phyloP scores from a whole-genome alignment of 2,888 invertebrate genomes.

The Scaptodrosophila latifasciaeformis region DNA sequence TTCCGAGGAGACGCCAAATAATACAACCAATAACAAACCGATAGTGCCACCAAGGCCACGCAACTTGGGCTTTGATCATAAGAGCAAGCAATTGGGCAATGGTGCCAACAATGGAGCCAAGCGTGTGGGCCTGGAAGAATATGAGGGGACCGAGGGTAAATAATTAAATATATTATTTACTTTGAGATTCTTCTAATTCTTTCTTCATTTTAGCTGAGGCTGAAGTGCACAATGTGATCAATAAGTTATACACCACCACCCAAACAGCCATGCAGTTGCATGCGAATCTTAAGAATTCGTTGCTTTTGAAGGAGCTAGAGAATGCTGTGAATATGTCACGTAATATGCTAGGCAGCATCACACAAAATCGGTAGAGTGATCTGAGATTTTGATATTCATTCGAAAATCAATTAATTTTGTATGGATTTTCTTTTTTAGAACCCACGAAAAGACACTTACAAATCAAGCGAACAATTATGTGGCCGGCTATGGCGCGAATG shows the following conservation, averaged over 20 bases:
- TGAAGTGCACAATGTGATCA: slow-evolving; percentile 80
- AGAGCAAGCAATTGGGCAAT: slow-evolving; percentile 62
- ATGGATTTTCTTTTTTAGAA: slow-evolving; percentile 30
- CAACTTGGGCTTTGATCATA: slow-evolving; percentile 80
- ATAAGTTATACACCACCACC: slow-evolving; percentile 75
- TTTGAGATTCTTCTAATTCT: not conserved
- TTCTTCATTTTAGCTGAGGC: slow-evolving; percentile 77
- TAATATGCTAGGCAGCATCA: slow-evolving; percentile 75
- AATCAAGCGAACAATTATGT: slow-evolving; percentile 50
- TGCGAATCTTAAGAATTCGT: slow-evolving; percentile 73
- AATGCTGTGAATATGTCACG: slow-evolving; percentile 76
- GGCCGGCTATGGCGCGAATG: slow-evolving; percentile 23
- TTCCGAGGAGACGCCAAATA: slow-evolving; percentile 80
- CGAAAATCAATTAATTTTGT: not conserved
- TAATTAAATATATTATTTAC: slow-evolving; percentile 20
- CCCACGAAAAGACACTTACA: slow-evolving; percentile 58
- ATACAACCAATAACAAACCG: slow-evolving; percentile 76
- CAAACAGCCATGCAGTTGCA: slow-evolving; percentile 75
- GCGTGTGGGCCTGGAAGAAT: slow-evolving; percentile 59
- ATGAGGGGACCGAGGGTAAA: slow-evolving; percentile 70
- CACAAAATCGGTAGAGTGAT: slow-evolving; percentile 68
- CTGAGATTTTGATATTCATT: not conserved
- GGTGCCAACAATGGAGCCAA: slow-evolving; percentile 60
- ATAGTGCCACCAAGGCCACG: slow-evolving; percentile 81
- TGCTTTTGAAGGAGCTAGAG: slow-evolving; percentile 75